Evolutionary conservation across 1,140 invertebrate genomes (phyloP), one percentile per base, ranked within the genome.

Genomic region (Globodera rostochiensis): DNA sequence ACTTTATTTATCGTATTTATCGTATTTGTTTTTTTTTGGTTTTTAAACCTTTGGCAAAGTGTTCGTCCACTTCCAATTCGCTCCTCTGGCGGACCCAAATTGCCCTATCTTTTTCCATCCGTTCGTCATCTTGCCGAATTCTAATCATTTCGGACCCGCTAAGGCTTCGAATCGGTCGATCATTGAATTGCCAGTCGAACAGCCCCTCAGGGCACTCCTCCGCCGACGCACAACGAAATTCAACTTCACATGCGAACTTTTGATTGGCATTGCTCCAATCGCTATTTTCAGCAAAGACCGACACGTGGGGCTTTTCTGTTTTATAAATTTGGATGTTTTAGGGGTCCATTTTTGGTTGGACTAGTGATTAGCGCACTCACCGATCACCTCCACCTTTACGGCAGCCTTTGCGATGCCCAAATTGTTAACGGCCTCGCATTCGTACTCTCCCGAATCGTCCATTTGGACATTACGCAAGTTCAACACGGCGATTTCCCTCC

Each of bases 101-200:
- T 81, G 57, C 79, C 47, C 47, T 60, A 19, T 11, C 49, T 6
- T 69, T 53, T 15, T 50, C 64, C 49, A 3, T 13, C 13, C n/a
- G 8, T 77, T 77, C 50, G 15, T 64, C 53, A 45, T 60, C 66
- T 50, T 77, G 74, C 11, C 64, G 74, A 15, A 64, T 47, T 47
- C 13, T 36, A 7, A 71, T 71, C 46, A 45, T 47, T 11, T 47
- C 36, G 25, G 60, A n/a, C n/a, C 70, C 36, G 11, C 8, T 50
- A 25, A 84, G 64, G 64, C 83, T 66, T 79, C 74, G 7, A 6
- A 77, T 50, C 45, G 76, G 36, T 46, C 70, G 50, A 49, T 86
- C 84, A 67, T 86, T 86, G 49, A 86, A 86, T 79, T 83, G 60
- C 85, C 85, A 86, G 45, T 85, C 53, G 60, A 86, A 86, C 60